A percentile compares a stretch with the other conserved stretches of the same genome.
Evolutionary conservation across 2,113 vertebrate genomes (phyloP).

Genomic region (Callaeas wilsoni): DNA sequence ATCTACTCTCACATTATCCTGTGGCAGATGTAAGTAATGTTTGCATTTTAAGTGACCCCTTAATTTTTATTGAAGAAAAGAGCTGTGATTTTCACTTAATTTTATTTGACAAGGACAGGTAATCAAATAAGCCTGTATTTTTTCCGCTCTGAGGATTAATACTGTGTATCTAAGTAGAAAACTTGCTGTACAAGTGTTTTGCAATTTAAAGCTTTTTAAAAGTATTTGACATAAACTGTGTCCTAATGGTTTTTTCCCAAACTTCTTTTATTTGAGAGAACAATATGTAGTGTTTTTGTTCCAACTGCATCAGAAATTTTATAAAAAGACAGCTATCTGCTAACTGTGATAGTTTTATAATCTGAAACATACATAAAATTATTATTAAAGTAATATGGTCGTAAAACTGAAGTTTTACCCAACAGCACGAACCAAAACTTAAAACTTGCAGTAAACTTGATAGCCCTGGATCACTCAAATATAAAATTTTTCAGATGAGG

Average conservation of each 20-base stretch:
- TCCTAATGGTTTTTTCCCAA: background rate
- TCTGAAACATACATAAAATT: background rate
- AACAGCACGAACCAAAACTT: rapidly evolving
- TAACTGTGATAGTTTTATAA: background rate
- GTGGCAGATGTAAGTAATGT: conserved; percentile 1
- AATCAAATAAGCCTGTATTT: background rate
- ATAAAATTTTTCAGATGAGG: background rate
- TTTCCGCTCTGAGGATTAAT: background rate
- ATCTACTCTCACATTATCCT: background rate
- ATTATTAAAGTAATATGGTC: background rate
- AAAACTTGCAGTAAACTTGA: background rate
- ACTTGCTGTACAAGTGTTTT: background rate
- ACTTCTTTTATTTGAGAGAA: background rate
- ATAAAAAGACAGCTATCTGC: background rate
- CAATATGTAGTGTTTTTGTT: background rate
- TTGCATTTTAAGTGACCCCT: background rate
- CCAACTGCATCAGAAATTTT: background rate
- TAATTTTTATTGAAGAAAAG: background rate
- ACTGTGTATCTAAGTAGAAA: background rate
- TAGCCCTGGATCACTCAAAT: background rate
- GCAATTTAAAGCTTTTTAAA: background rate
- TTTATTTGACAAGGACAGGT: background rate
- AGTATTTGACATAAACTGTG: background rate
- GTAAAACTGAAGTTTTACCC: background rate
- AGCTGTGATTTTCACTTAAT: background rate